Evolutionary conservation across 2,888 invertebrate species (phyloP), one percentile per base, ranked within the genome.

Genomic region (Zele albiditarsus): DNA sequence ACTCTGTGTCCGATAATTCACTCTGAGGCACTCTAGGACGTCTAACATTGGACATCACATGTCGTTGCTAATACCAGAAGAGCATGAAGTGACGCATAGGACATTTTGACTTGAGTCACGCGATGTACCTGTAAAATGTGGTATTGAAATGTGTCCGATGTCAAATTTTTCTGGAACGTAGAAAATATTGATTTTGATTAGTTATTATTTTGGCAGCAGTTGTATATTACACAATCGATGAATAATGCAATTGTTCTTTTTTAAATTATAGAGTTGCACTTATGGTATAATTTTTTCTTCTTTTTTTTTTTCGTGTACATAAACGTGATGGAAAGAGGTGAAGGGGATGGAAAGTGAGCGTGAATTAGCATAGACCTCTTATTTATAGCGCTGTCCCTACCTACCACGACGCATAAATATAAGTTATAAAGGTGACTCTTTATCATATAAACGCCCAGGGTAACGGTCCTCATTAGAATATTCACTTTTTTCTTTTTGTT

Each of bases 401-500:
- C 80, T 79, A 77, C 78, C 77, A 77, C 79, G 82, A 78, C 78
- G 77, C 82, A 85, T 86, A 86, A 86, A 86, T 86, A 86, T 84
- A 84, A 83, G 46, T 46, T 84, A 86, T 83, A 85, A 84, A 81
- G 81, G 79, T 74, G 80, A 79, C 84, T 84, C 83, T 86, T 86
- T 85, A 85, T 86, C 85, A 84, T 85, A 85, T 84, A 84, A 86
- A 86, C 84, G 85, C 81, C 78, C 77, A 68, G 72, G 57, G 33
- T 72, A 72, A 65, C 72, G 72, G 57, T 49, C 65, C 57, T 38
- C 72, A 72, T 72, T 72, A 72, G 72, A 72, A 72, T 72, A 66
- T 28, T 63, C 33, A 33, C 33, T 63, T 33, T 20, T 63, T 63
- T 14, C 27, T 28, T 3, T 60, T 46, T 1, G 3, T 46, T 46